Evolutionary conservation across 2,113 vertebrate genomes (phyloP).

Genomic region (Dermatemys mawii): DNA sequence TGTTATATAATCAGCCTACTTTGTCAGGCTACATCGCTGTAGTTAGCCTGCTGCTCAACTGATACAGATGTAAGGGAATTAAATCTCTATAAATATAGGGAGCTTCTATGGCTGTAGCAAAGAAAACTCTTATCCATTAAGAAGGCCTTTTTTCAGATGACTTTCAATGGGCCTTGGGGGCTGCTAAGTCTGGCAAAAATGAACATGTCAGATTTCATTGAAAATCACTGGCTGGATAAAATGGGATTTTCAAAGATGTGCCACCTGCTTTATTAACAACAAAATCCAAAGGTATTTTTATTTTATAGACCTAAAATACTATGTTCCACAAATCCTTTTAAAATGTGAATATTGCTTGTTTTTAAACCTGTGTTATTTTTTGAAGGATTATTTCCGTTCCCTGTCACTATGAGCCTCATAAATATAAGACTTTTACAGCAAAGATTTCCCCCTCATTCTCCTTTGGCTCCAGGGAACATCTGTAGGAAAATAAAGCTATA

Average conservation of each 20-base stretch:
- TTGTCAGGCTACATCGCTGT: neutral
- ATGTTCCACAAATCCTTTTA: conserved; percentile 51
- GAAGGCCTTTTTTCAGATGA: conserved; percentile 12
- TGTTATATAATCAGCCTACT: conserved; percentile 48
- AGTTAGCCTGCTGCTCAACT: neutral
- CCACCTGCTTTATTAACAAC: conserved; percentile 69
- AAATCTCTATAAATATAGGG: conserved; percentile 18
- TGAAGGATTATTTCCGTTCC: neutral
- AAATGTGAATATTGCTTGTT: conserved; percentile 47
- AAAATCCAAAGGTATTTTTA: conserved; percentile 51
- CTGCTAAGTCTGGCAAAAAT: conserved; percentile 67
- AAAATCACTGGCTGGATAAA: conserved; percentile 71
- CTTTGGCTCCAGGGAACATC: conserved; percentile 58
- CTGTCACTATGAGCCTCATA: conserved; percentile 48
- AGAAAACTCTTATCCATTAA: conserved; percentile 31
- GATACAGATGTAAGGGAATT: neutral
- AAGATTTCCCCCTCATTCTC: conserved; percentile 39
- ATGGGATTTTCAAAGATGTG: conserved; percentile 71
- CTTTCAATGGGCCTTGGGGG: conserved; percentile 65
- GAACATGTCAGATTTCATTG: conserved; percentile 72
- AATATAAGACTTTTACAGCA: conserved; percentile 44
- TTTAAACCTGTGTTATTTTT: conserved; percentile 8
- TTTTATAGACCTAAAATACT: conserved; percentile 22
- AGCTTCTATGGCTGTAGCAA: conserved; percentile 7
- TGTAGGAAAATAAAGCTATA: conserved; percentile 52